phyloP scores from a whole-genome alignment of 30 jellyfish, hydroid and myxozoan genomes.

The Aurelia aurita region DNA sequence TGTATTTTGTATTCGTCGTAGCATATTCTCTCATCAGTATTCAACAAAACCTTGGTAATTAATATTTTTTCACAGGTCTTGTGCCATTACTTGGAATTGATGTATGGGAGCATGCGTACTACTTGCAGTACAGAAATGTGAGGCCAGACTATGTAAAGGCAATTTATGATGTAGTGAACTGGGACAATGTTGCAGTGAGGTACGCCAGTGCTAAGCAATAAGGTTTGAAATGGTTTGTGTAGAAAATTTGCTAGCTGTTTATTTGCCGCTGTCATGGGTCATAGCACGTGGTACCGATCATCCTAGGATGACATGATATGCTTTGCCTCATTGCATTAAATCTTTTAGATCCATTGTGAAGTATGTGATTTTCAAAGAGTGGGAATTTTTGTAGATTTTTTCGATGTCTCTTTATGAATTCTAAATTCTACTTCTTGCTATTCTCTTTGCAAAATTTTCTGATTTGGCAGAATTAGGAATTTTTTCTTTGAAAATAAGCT shows the following conservation, averaged over 20 bases:
- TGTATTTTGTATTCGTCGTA: too few relatives aligned
- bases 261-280: not conserved
- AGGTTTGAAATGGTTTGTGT: not conserved
- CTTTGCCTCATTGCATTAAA: not conserved
- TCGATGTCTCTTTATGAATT: too few relatives aligned
- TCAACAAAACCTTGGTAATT: too few relatives aligned
- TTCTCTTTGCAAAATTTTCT: too few relatives aligned
- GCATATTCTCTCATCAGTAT: too few relatives aligned
- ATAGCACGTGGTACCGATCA: not conserved
- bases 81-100: constrained; percentile 99
- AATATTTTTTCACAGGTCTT: constrained; percentile 64
- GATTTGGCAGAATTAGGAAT: too few relatives aligned
- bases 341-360: not conserved
- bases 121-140: constrained; percentile 97
- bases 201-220: constrained; percentile 56
- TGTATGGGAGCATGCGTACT: constrained; percentile 99
- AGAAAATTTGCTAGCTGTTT: too few relatives aligned
- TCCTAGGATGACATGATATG: not conserved
- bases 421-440: too few relatives aligned
- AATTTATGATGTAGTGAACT: constrained; percentile 84
- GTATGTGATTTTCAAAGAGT: too few relatives aligned
- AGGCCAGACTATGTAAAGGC: constrained; percentile 98
- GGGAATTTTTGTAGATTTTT: too few relatives aligned
- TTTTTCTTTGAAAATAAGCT: too few relatives aligned
- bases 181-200: constrained; percentile 97